phyloP scores from a whole-genome alignment of 1,140 invertebrate genomes.

The Magallana ariakensis region DNA sequence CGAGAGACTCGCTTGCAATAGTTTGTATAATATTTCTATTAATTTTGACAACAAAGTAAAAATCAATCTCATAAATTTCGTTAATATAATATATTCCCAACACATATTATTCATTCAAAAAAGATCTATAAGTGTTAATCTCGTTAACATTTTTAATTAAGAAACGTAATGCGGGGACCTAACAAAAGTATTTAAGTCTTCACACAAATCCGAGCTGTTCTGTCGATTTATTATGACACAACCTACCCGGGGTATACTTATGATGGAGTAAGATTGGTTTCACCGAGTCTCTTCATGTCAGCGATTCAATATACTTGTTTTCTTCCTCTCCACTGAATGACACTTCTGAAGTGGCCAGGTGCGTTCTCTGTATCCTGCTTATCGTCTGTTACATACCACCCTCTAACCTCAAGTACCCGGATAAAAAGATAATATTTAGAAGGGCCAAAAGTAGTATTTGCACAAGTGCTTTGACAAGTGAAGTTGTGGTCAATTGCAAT shows the following conservation, averaged over 20 bases:
- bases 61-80: conserved; percentile 5
- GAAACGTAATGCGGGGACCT: not conserved
- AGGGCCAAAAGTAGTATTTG: conserved; percentile 18
- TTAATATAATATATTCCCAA: not conserved
- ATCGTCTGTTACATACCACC: conserved; percentile 17
- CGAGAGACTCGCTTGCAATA: not conserved
- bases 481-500: conserved; percentile 32
- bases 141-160: conserved; percentile 27
- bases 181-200: not conserved
- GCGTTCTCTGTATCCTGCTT: not conserved
- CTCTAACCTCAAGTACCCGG: conserved; percentile 25
- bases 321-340: not conserved
- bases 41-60: conserved; percentile 31
- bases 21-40: conserved; percentile 26
- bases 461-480: conserved; percentile 22
- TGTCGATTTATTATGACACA: not conserved
- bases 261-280: not conserved
- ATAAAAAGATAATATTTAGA: conserved; percentile 45
- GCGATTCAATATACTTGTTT: conserved; percentile 10
- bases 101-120: not conserved
- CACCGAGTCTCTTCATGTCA: not conserved
- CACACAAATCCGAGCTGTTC: not conserved
- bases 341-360: conserved; percentile 8
- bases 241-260: not conserved
- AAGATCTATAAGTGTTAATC: not conserved